A percentile compares a stretch with the other conserved stretches of the same genome.
These are phyloP conservation scores for Campoletis raptor DNA, from an alignment of 2,888 invertebrate species.

Conservation along the genomic window DNA sequence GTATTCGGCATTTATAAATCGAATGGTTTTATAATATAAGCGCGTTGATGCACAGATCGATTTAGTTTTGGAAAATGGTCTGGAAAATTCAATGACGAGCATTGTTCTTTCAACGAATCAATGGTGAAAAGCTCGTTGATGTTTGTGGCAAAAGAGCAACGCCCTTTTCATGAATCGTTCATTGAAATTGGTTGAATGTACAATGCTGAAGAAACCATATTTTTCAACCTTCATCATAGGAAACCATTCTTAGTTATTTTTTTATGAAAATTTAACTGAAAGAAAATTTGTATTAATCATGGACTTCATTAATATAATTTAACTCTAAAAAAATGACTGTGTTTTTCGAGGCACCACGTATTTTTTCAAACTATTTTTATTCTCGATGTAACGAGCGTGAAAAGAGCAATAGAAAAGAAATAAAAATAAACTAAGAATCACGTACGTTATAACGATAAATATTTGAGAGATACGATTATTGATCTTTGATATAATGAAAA, in stretches of 20 bases:
- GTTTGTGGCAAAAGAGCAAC: background rate
- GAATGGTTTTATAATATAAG: background rate
- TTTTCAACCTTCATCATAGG: background rate
- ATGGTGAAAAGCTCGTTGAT: background rate
- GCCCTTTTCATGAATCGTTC: background rate
- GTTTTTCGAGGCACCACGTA: background rate
- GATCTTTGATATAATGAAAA: constrained; percentile 7
- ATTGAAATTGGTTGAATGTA: background rate
- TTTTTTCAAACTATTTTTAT: background rate
- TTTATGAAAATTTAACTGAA: background rate
- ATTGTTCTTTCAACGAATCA: background rate
- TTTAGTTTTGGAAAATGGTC: background rate
- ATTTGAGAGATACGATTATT: background rate
- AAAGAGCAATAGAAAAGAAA: background rate
- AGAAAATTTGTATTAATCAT: background rate
- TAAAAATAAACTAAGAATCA: background rate
- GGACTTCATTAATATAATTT: background rate
- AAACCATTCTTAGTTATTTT: background rate
- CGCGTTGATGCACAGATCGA: background rate
- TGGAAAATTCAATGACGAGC: background rate
- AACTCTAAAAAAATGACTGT: background rate
- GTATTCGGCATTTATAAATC: background rate
- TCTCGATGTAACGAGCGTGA: background rate
- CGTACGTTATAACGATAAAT: constrained; percentile 4
- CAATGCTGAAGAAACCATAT: background rate